Evolutionary conservation across 2,113 vertebrate species (phyloP).

Genomic region (Scatophagus argus): DNA sequence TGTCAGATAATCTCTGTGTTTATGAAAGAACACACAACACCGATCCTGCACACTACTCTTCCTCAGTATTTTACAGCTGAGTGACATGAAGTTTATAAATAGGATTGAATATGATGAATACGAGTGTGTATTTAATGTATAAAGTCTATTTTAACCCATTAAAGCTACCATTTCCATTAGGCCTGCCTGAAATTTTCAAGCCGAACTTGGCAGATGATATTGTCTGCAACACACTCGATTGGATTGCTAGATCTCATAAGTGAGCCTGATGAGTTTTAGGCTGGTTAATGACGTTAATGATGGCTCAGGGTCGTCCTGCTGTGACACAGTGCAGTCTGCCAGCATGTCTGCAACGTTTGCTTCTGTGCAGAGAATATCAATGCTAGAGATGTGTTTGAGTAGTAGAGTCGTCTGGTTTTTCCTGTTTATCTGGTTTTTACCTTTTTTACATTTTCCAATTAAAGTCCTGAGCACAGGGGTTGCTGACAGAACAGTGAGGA

Average conservation of each 20-base stretch:
- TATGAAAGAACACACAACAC: slow-evolving; percentile 5
- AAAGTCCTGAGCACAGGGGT: background rate
- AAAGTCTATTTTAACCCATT: slow-evolving; percentile 21
- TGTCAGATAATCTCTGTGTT: slow-evolving; percentile 9
- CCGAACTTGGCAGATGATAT: background rate
- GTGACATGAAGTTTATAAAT: background rate
- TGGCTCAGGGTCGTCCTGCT: slow-evolving; percentile 25
- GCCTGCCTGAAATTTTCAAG: background rate
- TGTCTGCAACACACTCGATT: background rate
- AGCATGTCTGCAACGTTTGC: slow-evolving; percentile 14
- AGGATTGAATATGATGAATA: no score
- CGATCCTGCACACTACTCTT: background rate
- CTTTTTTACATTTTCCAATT: slow-evolving; percentile 16
- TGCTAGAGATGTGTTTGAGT: background rate
- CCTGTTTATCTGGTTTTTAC: background rate
- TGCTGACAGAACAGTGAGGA: slow-evolving; percentile 1
- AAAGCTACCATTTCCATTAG: slow-evolving; percentile 28
- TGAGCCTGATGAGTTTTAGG: slow-evolving; percentile 8
- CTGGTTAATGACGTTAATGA: slow-evolving; percentile 18
- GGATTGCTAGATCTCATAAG: slow-evolving; percentile 7
- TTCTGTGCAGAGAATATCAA: background rate
- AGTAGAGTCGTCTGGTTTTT: background rate
- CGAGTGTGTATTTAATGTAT: slow-evolving; percentile 1
- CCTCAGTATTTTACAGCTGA: background rate
- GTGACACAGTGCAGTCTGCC: slow-evolving; percentile 13